These are phyloP conservation scores for Drosophila pseudoobscura DNA, from an alignment of 1,140 invertebrate genomes.

Conservation along the genomic window DNA sequence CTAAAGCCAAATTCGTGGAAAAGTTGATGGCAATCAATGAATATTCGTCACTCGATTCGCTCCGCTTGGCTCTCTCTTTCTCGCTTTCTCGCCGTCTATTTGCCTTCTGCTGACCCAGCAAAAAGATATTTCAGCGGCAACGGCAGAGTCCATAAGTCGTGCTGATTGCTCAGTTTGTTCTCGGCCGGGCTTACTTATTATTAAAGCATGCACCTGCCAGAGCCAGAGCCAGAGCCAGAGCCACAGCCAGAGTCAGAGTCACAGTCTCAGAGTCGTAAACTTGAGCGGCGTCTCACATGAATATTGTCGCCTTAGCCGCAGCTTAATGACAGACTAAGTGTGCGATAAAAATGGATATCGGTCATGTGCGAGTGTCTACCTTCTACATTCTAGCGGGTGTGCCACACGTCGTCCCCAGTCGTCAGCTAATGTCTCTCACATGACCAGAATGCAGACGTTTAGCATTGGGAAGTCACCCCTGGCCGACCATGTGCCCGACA, in stretches of 20 bases:
- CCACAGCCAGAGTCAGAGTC: neutral
- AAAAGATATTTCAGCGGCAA: conserved; percentile 13
- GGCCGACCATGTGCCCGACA: too few relatives aligned
- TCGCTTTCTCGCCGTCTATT: neutral
- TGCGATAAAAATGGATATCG: conserved; percentile 54
- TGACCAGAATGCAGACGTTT: too few relatives aligned
- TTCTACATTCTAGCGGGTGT: conserved; percentile 14
- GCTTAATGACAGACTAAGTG: conserved; percentile 45
- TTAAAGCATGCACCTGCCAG: conserved; percentile 39
- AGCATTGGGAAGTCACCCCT: too few relatives aligned
- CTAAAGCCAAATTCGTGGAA: conserved; percentile 43
- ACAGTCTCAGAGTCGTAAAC: conserved; percentile 32
- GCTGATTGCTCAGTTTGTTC: conserved; percentile 53
- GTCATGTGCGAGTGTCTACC: conserved; percentile 41
- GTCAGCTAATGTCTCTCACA: too few relatives aligned
- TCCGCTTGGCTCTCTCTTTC: neutral
- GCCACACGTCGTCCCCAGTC: too few relatives aligned
- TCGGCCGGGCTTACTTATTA: conserved; percentile 9
- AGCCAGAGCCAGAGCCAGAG: too few relatives aligned
- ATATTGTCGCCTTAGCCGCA: conserved; percentile 48
- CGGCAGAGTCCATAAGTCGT: conserved; percentile 31
- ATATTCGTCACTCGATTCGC: neutral
- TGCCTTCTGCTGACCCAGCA: conserved; percentile 21
- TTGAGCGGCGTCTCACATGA: conserved; percentile 35
- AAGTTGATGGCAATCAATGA: conserved; percentile 37